Evolutionary conservation across 2,888 invertebrate species (phyloP), one percentile per base, ranked within the genome.

Genomic region (Cheilosia soror): DNA sequence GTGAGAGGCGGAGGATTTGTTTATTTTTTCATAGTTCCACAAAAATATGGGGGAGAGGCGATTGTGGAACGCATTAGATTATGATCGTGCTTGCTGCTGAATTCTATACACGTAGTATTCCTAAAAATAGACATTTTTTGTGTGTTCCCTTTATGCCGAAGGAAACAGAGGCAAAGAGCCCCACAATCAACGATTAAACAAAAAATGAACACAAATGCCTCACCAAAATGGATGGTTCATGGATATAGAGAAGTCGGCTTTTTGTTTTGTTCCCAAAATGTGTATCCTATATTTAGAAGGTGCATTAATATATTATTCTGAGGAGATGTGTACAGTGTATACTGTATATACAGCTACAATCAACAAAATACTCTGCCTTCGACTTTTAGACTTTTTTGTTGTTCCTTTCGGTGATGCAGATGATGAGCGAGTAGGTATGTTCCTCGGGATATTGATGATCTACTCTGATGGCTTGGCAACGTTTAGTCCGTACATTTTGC

Each of bases 201-300:
- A 49, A 71, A 27, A 40, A 63, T 27, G 13, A 27, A 29, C 42
- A 62, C 27, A 47, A 72, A 71, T 77, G 47, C 58, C 57, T 76
- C 58, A 76, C 69, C 69, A 51, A 79, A 72, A 79, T 65, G 72
- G 71, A 58, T 65, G 75, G 49, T 31, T 62, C 62, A 51, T 57
- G 57, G 76, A 33, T 29, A 11, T 37, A 37, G 37, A 33, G 44
- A 33, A 13, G 63, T 51, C 13, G 42, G 49, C 37, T 20, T 60
- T 53, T 66, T 75, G 20, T 53, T 81, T 49, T 60, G 53, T 53
- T 76, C 79, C 37, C 62, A 76, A 76, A 72, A 49, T 71, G 63
- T 72, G 47, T 63, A 76, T 62, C 63, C 84, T 85, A 85, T 85
- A 80, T 85, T 85, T 85, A 85, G 84, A 80, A 55, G 60, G 66